phyloP scores from a whole-genome alignment of 2,113 vertebrate species.

The Acrocephalus arundinaceus region DNA sequence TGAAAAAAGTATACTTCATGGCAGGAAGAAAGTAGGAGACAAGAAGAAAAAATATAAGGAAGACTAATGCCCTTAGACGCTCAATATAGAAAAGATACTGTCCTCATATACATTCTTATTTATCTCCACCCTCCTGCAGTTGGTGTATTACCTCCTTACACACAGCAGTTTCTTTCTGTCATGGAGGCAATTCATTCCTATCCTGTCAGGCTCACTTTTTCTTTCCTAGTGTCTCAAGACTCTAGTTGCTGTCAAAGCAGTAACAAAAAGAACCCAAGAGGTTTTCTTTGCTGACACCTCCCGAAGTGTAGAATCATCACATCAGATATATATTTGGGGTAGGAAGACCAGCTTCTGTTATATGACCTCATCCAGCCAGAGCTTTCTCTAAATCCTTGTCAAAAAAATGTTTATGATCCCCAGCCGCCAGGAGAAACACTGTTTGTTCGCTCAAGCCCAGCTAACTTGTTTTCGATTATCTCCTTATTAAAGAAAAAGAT shows the following conservation, averaged over 20 bases:
- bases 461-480: not conserved
- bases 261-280: constrained; percentile 60
- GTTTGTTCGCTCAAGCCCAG: not conserved
- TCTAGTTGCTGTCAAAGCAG: constrained; percentile 50
- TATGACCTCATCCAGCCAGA: not conserved
- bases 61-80: constrained; percentile 6
- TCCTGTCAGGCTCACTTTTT: constrained; percentile 40
- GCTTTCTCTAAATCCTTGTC: constrained; percentile 11
- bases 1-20: not conserved
- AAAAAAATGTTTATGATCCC: not conserved
- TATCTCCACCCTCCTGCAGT: not conserved
- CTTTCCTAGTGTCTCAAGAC: constrained; percentile 38
- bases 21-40: not conserved
- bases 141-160: constrained; percentile 4
- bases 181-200: constrained; percentile 36
- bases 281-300: constrained; percentile 47
- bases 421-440: not conserved
- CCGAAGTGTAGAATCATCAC: constrained; percentile 9
- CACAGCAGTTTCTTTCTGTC: not conserved
- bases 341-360: not conserved
- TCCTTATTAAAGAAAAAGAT: constrained; percentile 23
- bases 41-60: not conserved
- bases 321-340: constrained; percentile 14
- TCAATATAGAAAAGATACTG: not conserved
- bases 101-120: constrained; percentile 34